Conservation (phyloP, 2,113 vertebrate species). For the Spea bombifrons region DNA sequence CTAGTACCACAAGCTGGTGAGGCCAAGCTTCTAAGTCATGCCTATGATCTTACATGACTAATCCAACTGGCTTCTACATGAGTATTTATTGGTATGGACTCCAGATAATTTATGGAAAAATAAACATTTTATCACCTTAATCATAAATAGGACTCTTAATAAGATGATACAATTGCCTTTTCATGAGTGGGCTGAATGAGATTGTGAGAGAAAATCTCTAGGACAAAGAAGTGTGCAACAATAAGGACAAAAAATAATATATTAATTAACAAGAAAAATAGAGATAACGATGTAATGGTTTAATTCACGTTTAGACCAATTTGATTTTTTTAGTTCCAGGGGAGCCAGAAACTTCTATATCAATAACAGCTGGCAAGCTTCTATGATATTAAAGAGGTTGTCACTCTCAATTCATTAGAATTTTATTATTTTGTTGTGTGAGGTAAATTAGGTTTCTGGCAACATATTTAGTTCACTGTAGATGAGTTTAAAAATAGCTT, state of each 20-base stretch:
- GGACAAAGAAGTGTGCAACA: background rate
- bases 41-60: no score
- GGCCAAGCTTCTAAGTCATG: no score
- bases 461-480: background rate
- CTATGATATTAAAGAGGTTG: background rate
- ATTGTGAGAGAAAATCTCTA: no score
- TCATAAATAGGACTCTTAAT: no score
- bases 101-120: no score
- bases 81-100: no score
- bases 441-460: slow-evolving; percentile 19
- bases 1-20: no score
- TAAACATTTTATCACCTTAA: no score
- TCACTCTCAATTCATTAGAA: background rate
- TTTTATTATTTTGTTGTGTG: slow-evolving; percentile 5
- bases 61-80: no score
- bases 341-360: background rate
- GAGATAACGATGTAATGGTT: background rate
- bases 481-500: background rate
- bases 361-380: background rate
- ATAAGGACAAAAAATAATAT: background rate
- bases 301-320: background rate
- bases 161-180: no score
- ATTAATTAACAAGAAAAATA: background rate
- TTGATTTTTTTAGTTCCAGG: background rate
- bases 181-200: no score